Conservation (phyloP, 2,797 vertebrate species). For the Poeciliopsis gracilis region DNA sequence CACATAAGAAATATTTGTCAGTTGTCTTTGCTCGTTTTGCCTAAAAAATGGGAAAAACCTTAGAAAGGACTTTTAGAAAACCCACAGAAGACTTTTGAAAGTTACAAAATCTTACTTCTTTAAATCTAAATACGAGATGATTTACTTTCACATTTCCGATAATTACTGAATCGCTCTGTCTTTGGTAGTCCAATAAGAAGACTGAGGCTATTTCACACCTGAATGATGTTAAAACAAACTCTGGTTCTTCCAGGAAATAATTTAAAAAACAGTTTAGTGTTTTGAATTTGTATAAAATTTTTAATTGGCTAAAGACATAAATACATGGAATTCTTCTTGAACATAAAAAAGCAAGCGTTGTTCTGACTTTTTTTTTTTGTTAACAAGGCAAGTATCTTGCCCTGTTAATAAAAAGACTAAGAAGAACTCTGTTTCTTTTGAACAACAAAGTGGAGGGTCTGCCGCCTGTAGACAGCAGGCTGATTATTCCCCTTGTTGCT, state of each 20-base stretch:
- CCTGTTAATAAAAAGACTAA: neutral
- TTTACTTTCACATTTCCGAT: neutral
- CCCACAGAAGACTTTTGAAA: neutral
- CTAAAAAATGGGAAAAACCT: neutral
- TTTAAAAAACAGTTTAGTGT: neutral
- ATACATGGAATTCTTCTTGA: neutral
- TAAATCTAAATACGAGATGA: neutral
- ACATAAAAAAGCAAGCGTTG: neutral
- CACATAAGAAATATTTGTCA: neutral
- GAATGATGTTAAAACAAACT: neutral
- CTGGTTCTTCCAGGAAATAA: neutral
- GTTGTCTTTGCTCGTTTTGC: neutral
- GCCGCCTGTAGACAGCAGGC: conserved; percentile 51
- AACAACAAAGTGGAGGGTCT: conserved; percentile 35
- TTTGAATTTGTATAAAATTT: neutral
- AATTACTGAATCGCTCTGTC: neutral
- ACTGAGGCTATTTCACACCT: neutral
- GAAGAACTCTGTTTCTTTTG: conserved; percentile 16
- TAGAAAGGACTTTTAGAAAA: neutral
- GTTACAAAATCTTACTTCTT: neutral
- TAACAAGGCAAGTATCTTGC: neutral
- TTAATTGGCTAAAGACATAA: neutral
- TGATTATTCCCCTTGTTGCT: conserved; percentile 48
- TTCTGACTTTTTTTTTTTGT: neutral
- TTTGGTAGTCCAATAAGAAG: neutral